Evolutionary conservation across 35 echinoderm and acorn worm species (phyloP).

Genomic region (Apostichopus californicus): DNA sequence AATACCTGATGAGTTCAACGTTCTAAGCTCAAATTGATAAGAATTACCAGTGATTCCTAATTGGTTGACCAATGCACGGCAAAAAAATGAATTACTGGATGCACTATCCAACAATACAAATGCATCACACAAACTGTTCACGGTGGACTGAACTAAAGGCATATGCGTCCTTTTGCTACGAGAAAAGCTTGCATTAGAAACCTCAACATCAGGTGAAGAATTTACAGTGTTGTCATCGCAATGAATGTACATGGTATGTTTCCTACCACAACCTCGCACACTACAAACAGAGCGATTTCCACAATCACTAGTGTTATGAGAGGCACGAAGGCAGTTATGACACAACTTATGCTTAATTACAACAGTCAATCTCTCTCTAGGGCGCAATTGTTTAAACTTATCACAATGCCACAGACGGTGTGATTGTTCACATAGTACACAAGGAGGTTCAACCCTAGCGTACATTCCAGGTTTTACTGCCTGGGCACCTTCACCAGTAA

Average conservation of each 20-base stretch:
- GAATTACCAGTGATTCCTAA: too few relatives aligned
- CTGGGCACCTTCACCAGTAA: neutral
- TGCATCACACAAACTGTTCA: too few relatives aligned
- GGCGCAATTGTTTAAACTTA: slow-evolving; percentile 38
- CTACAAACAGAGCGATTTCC: slow-evolving; percentile 34
- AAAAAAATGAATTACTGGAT: too few relatives aligned
- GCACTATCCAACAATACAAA: too few relatives aligned
- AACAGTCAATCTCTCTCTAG: slow-evolving; percentile 32
- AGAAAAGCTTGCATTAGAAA: neutral
- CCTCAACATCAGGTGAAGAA: too few relatives aligned
- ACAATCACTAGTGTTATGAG: slow-evolving; percentile 32
- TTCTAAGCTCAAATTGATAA: too few relatives aligned
- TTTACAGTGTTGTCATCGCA: too few relatives aligned
- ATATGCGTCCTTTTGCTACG: neutral
- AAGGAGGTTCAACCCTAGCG: slow-evolving; percentile 44
- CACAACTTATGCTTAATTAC: slow-evolving; percentile 44
- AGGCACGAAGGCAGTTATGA: slow-evolving; percentile 57
- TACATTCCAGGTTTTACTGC: neutral
- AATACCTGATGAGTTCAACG: too few relatives aligned
- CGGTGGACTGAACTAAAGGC: too few relatives aligned
- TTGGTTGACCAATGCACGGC: too few relatives aligned
- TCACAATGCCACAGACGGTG: slow-evolving; percentile 63
- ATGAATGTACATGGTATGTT: neutral
- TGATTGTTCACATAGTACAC: slow-evolving; percentile 51
- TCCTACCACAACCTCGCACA: slow-evolving; percentile 42